Evolutionary conservation across 2,797 vertebrate species (phyloP), one percentile per base, ranked within the genome.

Genomic region (Myotis planiceps): DNA sequence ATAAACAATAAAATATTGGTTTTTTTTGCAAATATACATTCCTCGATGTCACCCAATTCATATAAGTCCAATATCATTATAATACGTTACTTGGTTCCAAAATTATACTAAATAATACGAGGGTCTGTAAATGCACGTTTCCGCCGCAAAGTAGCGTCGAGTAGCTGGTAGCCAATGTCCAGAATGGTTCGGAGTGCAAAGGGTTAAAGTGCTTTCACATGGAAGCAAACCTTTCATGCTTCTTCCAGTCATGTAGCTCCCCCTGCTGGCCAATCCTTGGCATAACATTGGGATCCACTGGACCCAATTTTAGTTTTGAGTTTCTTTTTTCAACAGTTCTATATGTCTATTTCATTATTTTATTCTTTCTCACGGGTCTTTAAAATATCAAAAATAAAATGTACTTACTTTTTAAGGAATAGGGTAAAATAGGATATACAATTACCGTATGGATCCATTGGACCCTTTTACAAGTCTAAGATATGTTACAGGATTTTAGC

Each of bases 161-260:
- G n/a, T n/a, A n/a, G n/a, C n/a, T n/a, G n/a, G n/a, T n/a, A n/a
- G n/a, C n/a, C n/a, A n/a, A n/a, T n/a, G n/a, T n/a, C n/a, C n/a
- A n/a, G n/a, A n/a, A n/a, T n/a, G n/a, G n/a, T n/a, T n/a, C n/a
- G n/a, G n/a, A n/a, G n/a, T n/a, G n/a, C n/a, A n/a, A n/a, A n/a
- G n/a, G n/a, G n/a, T n/a, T n/a, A 32, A 80, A 34, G 27, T 63
- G 19, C 2, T n/a, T 25, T 42, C 14, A 12, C 16, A 71, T 1
- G 2, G 3, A 65, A 8, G 0, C 1, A 15, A 63, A 6, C 14
- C 21, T 58, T 95, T 74, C 25, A 19, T 25, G 19, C 25, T 34
- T 95, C n/a, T 71, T 16, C 80, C 89, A 78, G 55, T 95, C 89
- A 21, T 21, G 6, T 45, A 69, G 94, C 95, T 0, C 97, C 97